Evolutionary conservation across 2,797 vertebrate species (phyloP).

Genomic region (Pitangus sulphuratus): DNA sequence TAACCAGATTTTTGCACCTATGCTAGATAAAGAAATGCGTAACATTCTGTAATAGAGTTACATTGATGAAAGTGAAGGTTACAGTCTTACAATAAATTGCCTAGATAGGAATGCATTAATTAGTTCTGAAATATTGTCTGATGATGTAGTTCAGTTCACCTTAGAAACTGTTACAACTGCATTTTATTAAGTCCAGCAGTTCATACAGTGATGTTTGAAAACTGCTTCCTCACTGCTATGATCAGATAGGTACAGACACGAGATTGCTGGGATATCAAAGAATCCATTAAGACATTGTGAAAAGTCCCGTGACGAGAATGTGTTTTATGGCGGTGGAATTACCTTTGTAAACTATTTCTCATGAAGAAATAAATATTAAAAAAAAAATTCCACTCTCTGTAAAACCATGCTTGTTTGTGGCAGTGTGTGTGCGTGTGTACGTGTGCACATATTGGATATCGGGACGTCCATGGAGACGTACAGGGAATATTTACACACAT

Average conservation of each 20-base stretch:
- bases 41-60: slow-evolving; percentile 75
- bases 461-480: neutral
- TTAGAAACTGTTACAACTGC: slow-evolving; percentile 66
- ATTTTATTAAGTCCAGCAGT: slow-evolving; percentile 73
- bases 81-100: slow-evolving; percentile 74
- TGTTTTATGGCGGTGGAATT: slow-evolving; percentile 71
- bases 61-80: slow-evolving; percentile 74
- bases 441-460: slow-evolving; percentile 8
- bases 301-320: slow-evolving; percentile 47
- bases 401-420: neutral
- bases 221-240: slow-evolving; percentile 51
- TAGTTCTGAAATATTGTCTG: slow-evolving; percentile 74
- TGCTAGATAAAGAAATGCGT: slow-evolving; percentile 74
- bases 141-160: slow-evolving; percentile 60
- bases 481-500: slow-evolving; percentile 45
- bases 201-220: slow-evolving; percentile 64
- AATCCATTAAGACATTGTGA: slow-evolving; percentile 58
- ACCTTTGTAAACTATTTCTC: slow-evolving; percentile 71
- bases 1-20: slow-evolving; percentile 75
- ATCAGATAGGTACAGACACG: slow-evolving; percentile 63
- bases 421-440: neutral
- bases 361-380: slow-evolving; percentile 66
- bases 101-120: slow-evolving; percentile 73
- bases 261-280: slow-evolving; percentile 68
- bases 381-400: slow-evolving; percentile 69